Conservation (phyloP, 2,888 invertebrate species). For the Ornithoptera alexandrae region DNA sequence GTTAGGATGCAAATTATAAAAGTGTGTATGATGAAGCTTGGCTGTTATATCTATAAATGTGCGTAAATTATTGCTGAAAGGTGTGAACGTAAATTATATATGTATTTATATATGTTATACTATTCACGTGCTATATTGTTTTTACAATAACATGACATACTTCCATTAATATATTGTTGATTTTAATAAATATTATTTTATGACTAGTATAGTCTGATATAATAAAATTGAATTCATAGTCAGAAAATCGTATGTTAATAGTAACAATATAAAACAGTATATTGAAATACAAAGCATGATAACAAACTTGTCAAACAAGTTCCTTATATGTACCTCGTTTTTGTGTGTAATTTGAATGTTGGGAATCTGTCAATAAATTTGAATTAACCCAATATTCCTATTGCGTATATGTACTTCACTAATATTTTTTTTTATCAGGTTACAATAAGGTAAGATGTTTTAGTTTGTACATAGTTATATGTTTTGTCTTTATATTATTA, state of each 20-base stretch:
- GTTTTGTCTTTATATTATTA: conserved; percentile 48
- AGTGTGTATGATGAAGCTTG: background rate
- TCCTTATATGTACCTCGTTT: conserved; percentile 5
- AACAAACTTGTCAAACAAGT: background rate
- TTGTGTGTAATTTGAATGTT: conserved; percentile 18
- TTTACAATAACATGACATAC: background rate
- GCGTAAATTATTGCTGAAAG: conserved; percentile 3
- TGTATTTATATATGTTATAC: conserved; percentile 37
- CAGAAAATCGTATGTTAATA: background rate
- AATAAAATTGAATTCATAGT: background rate
- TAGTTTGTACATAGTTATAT: conserved; percentile 60
- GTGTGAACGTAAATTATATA: conserved; percentile 39
- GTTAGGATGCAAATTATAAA: background rate
- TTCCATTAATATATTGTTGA: background rate
- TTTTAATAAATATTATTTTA: background rate
- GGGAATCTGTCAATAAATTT: conserved; percentile 4
- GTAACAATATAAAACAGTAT: background rate
- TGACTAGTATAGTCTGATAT: background rate
- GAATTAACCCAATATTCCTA: conserved; percentile 16
- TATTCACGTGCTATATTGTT: background rate
- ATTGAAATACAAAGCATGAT: conserved; percentile 16
- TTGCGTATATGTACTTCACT: conserved; percentile 36
- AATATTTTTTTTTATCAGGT: conserved; percentile 69
- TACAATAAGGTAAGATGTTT: conserved; percentile 69
- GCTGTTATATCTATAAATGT: background rate